phyloP scores from a whole-genome alignment of 2,113 vertebrate genomes.

The Patagioenas fasciata region DNA sequence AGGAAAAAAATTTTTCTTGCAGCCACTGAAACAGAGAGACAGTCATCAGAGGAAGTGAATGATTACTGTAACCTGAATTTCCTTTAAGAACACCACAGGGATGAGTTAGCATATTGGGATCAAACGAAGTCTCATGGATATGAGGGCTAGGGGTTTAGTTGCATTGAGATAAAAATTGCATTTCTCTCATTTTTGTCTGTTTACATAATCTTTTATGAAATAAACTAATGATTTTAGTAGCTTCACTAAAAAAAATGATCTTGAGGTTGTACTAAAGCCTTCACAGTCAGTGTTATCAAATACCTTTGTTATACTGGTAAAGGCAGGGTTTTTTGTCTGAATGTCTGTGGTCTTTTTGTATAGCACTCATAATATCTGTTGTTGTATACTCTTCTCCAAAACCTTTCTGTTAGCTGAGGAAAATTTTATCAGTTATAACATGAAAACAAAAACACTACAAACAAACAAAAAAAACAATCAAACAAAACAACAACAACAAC shows the following conservation, averaged over 20 bases:
- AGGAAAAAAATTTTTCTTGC: not conserved
- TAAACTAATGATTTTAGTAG: not conserved
- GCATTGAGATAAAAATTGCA: not conserved
- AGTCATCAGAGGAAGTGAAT: not conserved
- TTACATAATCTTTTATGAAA: not conserved
- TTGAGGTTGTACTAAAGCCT: fast-evolving
- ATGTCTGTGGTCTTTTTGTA: not conserved
- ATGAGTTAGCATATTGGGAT: not conserved
- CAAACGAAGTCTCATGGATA: not conserved
- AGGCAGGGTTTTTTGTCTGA: not conserved
- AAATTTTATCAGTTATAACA: not conserved
- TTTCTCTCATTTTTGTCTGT: not conserved
- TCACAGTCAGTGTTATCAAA: not conserved
- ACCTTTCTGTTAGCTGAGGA: not conserved
- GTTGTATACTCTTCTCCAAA: not conserved
- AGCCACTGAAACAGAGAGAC: not conserved
- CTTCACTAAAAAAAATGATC: not conserved
- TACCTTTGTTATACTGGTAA: not conserved
- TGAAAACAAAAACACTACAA: not conserved
- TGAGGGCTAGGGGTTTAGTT: not conserved
- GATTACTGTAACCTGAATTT: not conserved
- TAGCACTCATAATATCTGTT: not conserved
- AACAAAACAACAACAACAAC: too few species aligned
- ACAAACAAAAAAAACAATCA: too few species aligned
- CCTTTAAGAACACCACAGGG: not conserved